Evolutionary conservation across 2,888 invertebrate genomes (phyloP).

Genomic region (Chrysina gloriosa): DNA sequence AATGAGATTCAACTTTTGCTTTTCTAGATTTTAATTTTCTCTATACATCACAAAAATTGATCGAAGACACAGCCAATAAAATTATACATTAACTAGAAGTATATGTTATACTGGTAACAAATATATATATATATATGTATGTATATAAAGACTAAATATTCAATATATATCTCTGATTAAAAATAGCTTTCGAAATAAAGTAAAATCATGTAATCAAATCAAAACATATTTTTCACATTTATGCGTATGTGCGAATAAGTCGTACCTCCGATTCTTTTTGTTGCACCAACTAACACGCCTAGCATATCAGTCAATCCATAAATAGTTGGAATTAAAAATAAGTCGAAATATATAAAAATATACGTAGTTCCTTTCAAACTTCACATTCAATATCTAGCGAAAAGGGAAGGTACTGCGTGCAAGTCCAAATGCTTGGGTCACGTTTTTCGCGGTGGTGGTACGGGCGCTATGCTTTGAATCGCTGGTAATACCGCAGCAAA

Average conservation of each 20-base stretch:
- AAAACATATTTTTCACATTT: conserved; percentile 35
- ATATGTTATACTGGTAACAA: conserved; percentile 33
- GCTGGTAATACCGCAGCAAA: conserved; percentile 54
- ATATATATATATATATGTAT: conserved; percentile 29
- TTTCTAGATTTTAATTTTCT: conserved; percentile 33
- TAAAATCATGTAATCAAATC: conserved; percentile 32
- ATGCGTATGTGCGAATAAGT: conserved; percentile 1
- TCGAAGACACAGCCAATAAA: conserved; percentile 36
- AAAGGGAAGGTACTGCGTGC: conserved; percentile 37
- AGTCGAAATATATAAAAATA: conserved; percentile 32
- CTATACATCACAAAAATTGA: conserved; percentile 36
- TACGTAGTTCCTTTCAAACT: conserved; percentile 12
- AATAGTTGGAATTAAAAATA: conserved; percentile 25
- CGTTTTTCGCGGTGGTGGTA: conserved; percentile 62
- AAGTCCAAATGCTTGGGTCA: conserved; percentile 54
- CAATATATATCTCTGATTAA: conserved; percentile 30
- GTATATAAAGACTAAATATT: conserved; percentile 30
- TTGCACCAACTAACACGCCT: conserved; percentile 19
- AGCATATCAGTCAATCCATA: conserved; percentile 24
- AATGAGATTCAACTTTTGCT: conserved; percentile 33
- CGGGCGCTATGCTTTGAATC: conserved; percentile 59
- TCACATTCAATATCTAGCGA: conserved; percentile 37
- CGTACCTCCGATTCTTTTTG: conserved; percentile 7
- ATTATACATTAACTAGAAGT: conserved; percentile 26
- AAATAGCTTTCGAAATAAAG: conserved; percentile 30